Evolutionary conservation across 2,797 vertebrate genomes (phyloP), one percentile per base, ranked within the genome.

Genomic region (Dicrostonyx torquatus): DNA sequence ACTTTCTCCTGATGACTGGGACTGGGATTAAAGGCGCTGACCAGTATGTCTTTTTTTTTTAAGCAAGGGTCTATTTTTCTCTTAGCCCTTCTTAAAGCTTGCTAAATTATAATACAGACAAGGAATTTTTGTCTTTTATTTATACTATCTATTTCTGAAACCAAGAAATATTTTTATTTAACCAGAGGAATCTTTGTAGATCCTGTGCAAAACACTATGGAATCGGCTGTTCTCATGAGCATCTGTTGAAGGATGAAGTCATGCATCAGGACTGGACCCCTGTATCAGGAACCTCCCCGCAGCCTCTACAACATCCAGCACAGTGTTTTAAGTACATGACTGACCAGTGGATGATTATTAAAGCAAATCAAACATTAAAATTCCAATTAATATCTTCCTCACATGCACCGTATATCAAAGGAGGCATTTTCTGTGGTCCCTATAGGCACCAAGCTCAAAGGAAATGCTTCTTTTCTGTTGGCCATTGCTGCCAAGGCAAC

Each of bases 121-220:
- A 8, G n/a, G 2, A 26, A 84, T 50, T 29, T 37, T 53, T 75
- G 53, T 83, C 45, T 91, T 80, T 87, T 80, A 73, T 89, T 94
- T 89, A 31, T 73, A 53, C 11, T 73, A 78, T 93, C 11, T 82
- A 84, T 78, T 95, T 94, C 31, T 70, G 68, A 94, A 94, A 80
- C 73, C 22, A 78, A 95, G 40, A 95, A 95, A 45, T 80, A 93
- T 6, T 89, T 26, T 84, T 60, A 76, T 64, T 95, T 34, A 88
- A 45, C 22, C 50, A 70, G 18, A 94, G 55, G n/a, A 94, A 95
- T 90, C 48, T 91, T 90, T 90, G 50, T 4, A 91, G 91, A 87
- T 80, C 55, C 3, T 31, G 75, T 60, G n/a, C 12, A 84, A 87
- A 93, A 77, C 89, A 43, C 55, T 85, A 40, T 31, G 6, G 18